Percentiles rank a stretch among this genome's conserved stretches.
phyloP scores from a whole-genome alignment of 2,888 invertebrate genomes.

The Limnephilus rhombicus region DNA sequence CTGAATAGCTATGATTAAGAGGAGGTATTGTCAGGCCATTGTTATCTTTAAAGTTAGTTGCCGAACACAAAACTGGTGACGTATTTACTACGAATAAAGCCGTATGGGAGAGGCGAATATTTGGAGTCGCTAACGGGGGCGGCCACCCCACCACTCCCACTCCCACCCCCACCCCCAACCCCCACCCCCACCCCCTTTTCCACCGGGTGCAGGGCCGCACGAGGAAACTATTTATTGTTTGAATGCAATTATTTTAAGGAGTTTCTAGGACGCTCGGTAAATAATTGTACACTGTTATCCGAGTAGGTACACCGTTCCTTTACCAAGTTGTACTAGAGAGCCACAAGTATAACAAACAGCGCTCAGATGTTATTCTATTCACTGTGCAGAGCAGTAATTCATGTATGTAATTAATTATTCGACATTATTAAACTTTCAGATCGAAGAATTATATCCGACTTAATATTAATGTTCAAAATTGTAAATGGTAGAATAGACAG shows the following conservation, averaged over 20 bases:
- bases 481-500: too few relatives aligned
- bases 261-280: not conserved
- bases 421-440: too few relatives aligned
- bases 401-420: not conserved
- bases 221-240: constrained; percentile 24
- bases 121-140: constrained; percentile 58
- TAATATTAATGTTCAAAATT: too few relatives aligned
- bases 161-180: not conserved
- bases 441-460: too few relatives aligned
- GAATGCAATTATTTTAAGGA: not conserved
- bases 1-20: constrained; percentile 67
- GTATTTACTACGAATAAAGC: constrained; percentile 66
- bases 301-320: too few relatives aligned
- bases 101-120: constrained; percentile 61
- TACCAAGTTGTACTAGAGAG: not conserved
- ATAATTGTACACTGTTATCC: constrained; percentile 7
- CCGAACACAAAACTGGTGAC: constrained; percentile 66
- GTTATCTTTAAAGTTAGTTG: constrained; percentile 67
- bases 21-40: constrained; percentile 66
- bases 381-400: not conserved
- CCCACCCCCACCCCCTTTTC: not conserved
- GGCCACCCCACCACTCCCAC: constrained; percentile 20
- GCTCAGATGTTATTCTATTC: too few relatives aligned
- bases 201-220: constrained; percentile 42
- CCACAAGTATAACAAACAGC: too few relatives aligned